Percentiles rank a stretch among this genome's conserved stretches.
Conservation (phyloP, 2,113 vertebrate species). For the Daphoenositta chrysoptera region DNA sequence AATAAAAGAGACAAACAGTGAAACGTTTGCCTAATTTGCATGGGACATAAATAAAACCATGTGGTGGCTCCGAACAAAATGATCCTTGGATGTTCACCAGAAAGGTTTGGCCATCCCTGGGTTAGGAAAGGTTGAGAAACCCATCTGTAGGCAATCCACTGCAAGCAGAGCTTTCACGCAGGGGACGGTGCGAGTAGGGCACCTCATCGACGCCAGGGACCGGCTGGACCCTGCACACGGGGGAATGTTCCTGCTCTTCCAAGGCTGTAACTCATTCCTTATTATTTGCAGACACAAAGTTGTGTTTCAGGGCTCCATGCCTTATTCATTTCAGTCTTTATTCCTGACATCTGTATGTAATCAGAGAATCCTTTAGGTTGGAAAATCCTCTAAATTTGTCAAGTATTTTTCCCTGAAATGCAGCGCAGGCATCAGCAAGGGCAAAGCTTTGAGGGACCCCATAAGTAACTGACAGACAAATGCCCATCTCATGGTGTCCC, state of each 20-base stretch:
- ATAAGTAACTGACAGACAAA: accelerated
- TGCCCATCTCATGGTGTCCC: not conserved
- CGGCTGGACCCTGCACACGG: not conserved
- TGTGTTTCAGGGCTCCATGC: not conserved
- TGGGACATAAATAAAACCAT: conserved; percentile 53
- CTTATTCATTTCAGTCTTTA: not conserved
- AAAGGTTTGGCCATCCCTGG: not conserved
- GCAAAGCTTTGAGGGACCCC: not conserved
- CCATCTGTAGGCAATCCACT: not conserved
- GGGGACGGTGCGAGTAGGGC: not conserved
- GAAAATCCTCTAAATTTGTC: not conserved
- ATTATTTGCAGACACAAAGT: conserved; percentile 41
- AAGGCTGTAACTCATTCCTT: conserved; percentile 4
- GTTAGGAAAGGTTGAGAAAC: conserved; percentile 27
- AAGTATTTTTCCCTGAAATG: not conserved
- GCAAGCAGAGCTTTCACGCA: not conserved
- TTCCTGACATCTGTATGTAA: not conserved
- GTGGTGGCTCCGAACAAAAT: not conserved
- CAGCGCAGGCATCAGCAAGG: accelerated
- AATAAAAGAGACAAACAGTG: conserved; percentile 24
- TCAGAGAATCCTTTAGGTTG: not conserved
- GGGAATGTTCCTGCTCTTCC: not conserved
- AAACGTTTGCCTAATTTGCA: not conserved
- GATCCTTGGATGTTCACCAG: conserved; percentile 24
- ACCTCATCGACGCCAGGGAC: not conserved